These are phyloP conservation scores for Dusona sp. DNA, from an alignment of 2,888 invertebrate genomes.

Conservation along the genomic window DNA sequence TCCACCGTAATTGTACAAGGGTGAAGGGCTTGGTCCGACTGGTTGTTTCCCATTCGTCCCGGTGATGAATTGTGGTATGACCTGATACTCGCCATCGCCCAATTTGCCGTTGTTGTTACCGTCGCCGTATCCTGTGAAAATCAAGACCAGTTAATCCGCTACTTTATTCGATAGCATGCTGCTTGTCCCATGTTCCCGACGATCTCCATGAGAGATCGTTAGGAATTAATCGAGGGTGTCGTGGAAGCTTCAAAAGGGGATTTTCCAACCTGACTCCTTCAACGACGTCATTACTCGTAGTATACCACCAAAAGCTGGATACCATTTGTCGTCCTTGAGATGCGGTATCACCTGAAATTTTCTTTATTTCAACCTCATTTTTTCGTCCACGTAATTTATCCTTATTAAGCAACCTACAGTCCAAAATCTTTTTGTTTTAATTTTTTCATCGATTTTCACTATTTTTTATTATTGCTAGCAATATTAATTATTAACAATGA, in stretches of 20 bases:
- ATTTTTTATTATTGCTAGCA: no score
- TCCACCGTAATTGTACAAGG: conserved; percentile 71
- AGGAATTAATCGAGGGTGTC: conserved; percentile 62
- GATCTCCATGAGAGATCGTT: conserved; percentile 20
- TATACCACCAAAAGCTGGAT: conserved; percentile 86
- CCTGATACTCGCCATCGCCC: conserved; percentile 72
- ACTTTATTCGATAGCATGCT: conserved; percentile 34
- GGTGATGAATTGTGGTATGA: conserved; percentile 73
- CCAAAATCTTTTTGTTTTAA: not conserved
- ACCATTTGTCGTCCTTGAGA: conserved; percentile 87
- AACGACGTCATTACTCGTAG: conserved; percentile 84
- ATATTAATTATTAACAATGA: no score
- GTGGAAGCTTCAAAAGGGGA: conserved; percentile 52
- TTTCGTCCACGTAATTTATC: not conserved
- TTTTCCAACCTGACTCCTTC: conserved; percentile 78
- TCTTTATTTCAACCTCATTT: conserved; percentile 42
- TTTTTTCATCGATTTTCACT: no score
- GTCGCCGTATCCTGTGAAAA: conserved; percentile 58
- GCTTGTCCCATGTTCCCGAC: conserved; percentile 1
- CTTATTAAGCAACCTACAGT: not conserved
- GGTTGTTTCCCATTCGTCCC: conserved; percentile 40
- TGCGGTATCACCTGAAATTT: conserved; percentile 85
- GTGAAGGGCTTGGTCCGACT: conserved; percentile 49
- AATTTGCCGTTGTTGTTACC: conserved; percentile 61
- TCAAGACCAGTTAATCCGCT: conserved; percentile 60